Evolutionary conservation across 2,797 vertebrate genomes (phyloP).

Genomic region (Acanthopagrus latus): DNA sequence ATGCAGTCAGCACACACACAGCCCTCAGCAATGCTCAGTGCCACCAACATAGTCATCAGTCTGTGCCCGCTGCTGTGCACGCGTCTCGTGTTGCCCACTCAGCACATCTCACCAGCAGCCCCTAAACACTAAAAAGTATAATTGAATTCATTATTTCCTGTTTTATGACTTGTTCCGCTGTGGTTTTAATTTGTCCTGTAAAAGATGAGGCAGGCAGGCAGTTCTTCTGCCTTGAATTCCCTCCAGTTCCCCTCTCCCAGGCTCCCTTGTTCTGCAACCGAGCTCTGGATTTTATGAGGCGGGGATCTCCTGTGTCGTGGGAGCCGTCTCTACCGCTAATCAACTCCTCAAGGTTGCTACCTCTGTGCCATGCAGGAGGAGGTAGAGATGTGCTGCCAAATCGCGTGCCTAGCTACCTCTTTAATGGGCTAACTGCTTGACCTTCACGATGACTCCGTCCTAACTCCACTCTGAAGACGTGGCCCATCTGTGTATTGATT

Average conservation of each 20-base stretch:
- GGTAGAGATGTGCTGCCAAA: slow-evolving; percentile 74
- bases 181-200: slow-evolving; percentile 88
- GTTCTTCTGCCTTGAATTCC: slow-evolving; percentile 78
- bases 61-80: slow-evolving; percentile 71
- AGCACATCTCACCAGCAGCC: slow-evolving; percentile 84
- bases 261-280: slow-evolving; percentile 72
- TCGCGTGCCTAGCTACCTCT: slow-evolving; percentile 69
- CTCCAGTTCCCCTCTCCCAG: slow-evolving; percentile 73
- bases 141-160: slow-evolving; percentile 89
- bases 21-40: slow-evolving; percentile 76
- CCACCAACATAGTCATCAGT: slow-evolving; percentile 78
- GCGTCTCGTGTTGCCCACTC: slow-evolving; percentile 81
- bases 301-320: slow-evolving; percentile 80
- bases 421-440: slow-evolving; percentile 80
- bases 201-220: slow-evolving; percentile 83
- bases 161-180: slow-evolving; percentile 87
- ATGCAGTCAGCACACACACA: slow-evolving; percentile 78
- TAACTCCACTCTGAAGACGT: slow-evolving; percentile 74
- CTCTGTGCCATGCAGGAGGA: slow-evolving; percentile 64
- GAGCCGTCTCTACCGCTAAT: slow-evolving; percentile 82
- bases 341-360: slow-evolving; percentile 85
- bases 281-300: slow-evolving; percentile 82
- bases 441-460: slow-evolving; percentile 78
- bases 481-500: slow-evolving; percentile 82
- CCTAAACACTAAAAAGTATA: slow-evolving; percentile 87